Base-by-base conservation (phyloP, 2,113 vertebrate genomes). In the Hypanus sabinus region DNA sequence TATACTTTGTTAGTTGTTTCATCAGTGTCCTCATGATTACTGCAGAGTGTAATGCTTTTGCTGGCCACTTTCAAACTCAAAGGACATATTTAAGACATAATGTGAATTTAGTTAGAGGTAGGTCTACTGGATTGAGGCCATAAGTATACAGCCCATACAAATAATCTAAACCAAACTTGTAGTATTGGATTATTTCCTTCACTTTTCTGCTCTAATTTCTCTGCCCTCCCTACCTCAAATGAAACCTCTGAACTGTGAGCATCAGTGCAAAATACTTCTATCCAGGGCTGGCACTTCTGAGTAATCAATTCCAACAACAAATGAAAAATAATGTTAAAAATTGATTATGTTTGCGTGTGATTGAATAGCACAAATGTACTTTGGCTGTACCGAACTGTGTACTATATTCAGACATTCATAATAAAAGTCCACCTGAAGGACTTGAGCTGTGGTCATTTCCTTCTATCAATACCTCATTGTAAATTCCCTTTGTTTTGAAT, bases 321-420 rank as follows among this genome's bases (percentile, higher is more conserved):
- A 65, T 90, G 85, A 65, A 90, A 83, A 90, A 90, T 65, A 90
- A 90, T 90, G 85, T 90, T 90, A 65, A 30, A 85, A 90, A 60
- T 90, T 90, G 85, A 90, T 90, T 65, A 65, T 90, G 85, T 68
- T 60, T 90, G 85, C 30, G 85, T 90, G 85, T 65, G 30, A 90
- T 90, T 90, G 62, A 90, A 90, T 90, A 90, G 85, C 85, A 90
- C 85, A 90, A 90, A 90, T 90, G 85, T 90, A 90, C 85, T 90
- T 90, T 90, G 60, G 30, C 85, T 90, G 85, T 90, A 90, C 85
- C 65, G 60, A 90, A 90, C 30, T 90, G 85, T 90, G 57, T 90
- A 90, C 85, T 90, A 60, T 90, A 90, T 65, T 90, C 30, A 62
- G 85, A 65, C 85, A 90, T 90, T 90, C 85, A 90, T 90, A 90